phyloP scores from a whole-genome alignment of 2,888 invertebrate genomes.

The Lithophane socia region DNA sequence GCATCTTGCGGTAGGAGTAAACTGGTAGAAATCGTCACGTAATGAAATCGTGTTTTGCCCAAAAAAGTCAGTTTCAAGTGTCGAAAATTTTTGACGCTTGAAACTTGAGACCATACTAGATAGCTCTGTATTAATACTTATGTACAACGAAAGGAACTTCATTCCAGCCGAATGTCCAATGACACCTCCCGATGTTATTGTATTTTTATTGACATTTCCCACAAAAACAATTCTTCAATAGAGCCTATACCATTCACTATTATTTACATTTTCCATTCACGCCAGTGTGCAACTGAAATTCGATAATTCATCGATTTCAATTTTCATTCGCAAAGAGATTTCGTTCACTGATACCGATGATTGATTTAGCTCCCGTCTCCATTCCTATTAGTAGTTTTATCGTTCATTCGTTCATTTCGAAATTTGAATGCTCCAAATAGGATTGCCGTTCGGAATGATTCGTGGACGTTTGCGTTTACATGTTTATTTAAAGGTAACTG shows the following conservation, averaged over 20 bases:
- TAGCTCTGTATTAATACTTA: too few relatives aligned
- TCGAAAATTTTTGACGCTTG: too few relatives aligned
- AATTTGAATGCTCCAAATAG: constrained; percentile 56
- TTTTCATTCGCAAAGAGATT: constrained; percentile 65
- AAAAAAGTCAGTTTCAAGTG: too few relatives aligned
- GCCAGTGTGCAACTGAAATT: constrained; percentile 26
- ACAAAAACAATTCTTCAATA: neutral
- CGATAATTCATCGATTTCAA: constrained; percentile 60
- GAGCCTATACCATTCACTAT: neutral
- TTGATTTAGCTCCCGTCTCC: constrained; percentile 66
- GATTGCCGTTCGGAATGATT: constrained; percentile 35
- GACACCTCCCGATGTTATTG: too few relatives aligned
- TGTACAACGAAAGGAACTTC: too few relatives aligned
- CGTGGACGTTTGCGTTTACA: constrained; percentile 16
- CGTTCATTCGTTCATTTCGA: constrained; percentile 65
- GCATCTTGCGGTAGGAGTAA: too few relatives aligned
- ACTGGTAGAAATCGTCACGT: too few relatives aligned
- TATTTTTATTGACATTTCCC: neutral
- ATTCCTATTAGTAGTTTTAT: constrained; percentile 68
- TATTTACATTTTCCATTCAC: constrained; percentile 45
- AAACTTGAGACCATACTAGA: too few relatives aligned
- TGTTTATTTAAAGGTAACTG: neutral
- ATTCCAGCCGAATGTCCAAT: too few relatives aligned
- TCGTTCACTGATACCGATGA: constrained; percentile 66
- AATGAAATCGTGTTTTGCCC: too few relatives aligned